phyloP scores from a whole-genome alignment of 2,797 vertebrate genomes.

The Falco concolor region DNA sequence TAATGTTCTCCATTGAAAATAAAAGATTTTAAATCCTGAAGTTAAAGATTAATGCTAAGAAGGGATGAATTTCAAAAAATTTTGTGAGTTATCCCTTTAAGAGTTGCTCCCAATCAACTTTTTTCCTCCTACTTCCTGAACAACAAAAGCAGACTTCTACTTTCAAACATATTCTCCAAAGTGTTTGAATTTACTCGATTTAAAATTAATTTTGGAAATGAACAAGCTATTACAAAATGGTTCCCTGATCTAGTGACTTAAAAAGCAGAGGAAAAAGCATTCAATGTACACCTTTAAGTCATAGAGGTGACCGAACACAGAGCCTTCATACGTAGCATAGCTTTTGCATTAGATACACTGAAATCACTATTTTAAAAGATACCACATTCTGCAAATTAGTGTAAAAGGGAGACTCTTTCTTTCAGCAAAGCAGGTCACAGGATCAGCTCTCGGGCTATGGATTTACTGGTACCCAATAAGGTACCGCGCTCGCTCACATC shows the following conservation, averaged over 20 bases:
- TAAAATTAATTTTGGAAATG: not conserved
- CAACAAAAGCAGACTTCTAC: not conserved
- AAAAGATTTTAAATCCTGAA: not conserved
- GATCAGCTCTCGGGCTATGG: not conserved
- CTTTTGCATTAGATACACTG: not conserved
- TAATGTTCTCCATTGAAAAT: not conserved
- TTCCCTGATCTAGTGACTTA: not conserved
- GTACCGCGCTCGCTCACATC: not conserved
- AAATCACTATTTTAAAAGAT: not conserved
- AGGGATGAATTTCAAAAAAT: constrained; percentile 9
- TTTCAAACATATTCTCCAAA: not conserved
- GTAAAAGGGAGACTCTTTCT: not conserved
- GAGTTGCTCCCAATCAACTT: not conserved
- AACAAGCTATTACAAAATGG: not conserved
- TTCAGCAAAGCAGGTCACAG: not conserved
- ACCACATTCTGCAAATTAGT: not conserved
- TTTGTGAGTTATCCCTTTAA: not conserved
- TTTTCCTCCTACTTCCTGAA: not conserved
- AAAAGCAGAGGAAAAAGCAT: not conserved
- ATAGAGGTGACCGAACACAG: not conserved
- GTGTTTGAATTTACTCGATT: not conserved
- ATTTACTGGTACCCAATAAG: not conserved
- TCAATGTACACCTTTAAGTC: not conserved
- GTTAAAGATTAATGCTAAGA: not conserved
- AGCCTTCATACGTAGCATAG: not conserved